Evolutionary conservation across 2,113 vertebrate genomes (phyloP), one percentile per base, ranked within the genome.

Genomic region (Cynoglossus semilaevis): DNA sequence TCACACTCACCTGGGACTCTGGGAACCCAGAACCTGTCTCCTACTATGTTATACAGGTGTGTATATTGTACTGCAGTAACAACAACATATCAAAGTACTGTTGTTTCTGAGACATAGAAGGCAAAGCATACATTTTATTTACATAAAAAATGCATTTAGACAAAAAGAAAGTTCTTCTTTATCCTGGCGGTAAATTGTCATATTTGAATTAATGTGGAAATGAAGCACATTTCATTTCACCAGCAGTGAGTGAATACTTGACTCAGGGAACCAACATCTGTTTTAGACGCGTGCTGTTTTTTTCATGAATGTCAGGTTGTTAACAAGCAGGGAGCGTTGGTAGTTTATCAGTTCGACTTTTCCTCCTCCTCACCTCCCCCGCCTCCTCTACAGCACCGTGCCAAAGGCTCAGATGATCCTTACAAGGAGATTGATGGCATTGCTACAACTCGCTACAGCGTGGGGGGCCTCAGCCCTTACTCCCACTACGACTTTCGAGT

Each of bases 371-470:
- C 22, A 18, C 8, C 17, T 74, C 37, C 8, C 37, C 8, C 8
- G 12, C 61, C 58, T 59, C 18, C 35, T 29, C 37, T 61, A 12
- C 92, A 96, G 79, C 94, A 99, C 85, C 95, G 95, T 52, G 92
- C 95, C 77, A 92, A 94, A 79, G 91, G 88, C 59, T 94, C 94
- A 0, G 93, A 95, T 34, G 96, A 98, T 86, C 82, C 84, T 1
- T 98, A 95, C 62, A 98, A 99, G 76, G 97, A 99, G 90, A 98
- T 99, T 8, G 96, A 99, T 77, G 94, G 95, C 1, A 94, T 99
- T 15, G 96, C 96, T 14, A 99, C 97, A 5, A 99, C 97, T 0
- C 95, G 97, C 48, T 99, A 99, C 63, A 99, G 96, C 0, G 96
- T 99, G 14, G 97, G 96, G 8, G 97, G 97, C 16, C 92, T 99